Percentiles rank a stretch among this genome's conserved stretches.
phyloP scores from a whole-genome alignment of 2,113 vertebrate species.

The Dromas ardeola region DNA sequence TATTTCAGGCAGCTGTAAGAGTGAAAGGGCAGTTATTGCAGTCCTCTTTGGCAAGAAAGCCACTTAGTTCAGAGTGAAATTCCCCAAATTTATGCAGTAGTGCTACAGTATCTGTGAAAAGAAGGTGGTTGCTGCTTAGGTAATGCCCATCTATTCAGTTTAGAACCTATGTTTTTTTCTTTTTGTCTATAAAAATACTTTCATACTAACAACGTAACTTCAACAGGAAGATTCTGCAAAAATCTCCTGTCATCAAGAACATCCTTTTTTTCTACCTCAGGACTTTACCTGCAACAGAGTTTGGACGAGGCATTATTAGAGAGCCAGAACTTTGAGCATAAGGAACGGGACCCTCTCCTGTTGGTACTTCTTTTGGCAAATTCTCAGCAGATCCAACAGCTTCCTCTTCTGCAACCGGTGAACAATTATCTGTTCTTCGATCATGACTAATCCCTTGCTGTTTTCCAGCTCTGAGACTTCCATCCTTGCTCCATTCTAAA shows the following conservation, averaged over 20 bases:
- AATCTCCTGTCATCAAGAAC: neutral
- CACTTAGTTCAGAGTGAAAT: neutral
- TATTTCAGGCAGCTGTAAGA: neutral
- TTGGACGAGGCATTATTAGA: conserved; percentile 94
- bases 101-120: neutral
- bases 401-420: conserved; percentile 95
- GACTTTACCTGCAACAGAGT: conserved; percentile 96
- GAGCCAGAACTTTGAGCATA: conserved; percentile 85
- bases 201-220: neutral
- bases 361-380: conserved; percentile 75
- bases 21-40: neutral
- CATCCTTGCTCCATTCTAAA: conserved; percentile 95
- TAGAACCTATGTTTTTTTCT: neutral
- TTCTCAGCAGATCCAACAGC: conserved; percentile 70
- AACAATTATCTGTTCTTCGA: conserved; percentile 90
- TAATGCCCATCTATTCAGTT: neutral
- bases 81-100: neutral
- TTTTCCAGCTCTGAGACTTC: conserved; percentile 84
- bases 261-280: neutral
- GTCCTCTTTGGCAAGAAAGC: neutral
- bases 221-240: neutral
- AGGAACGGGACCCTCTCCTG: conserved; percentile 83
- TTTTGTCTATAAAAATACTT: neutral
- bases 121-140: neutral
- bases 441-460: conserved; percentile 83